Evolutionary conservation across 30 jellyfish, hydroid and myxozoan species (phyloP), one percentile per base, ranked within the genome.

Genomic region (Phacellophora camtschatica): DNA sequence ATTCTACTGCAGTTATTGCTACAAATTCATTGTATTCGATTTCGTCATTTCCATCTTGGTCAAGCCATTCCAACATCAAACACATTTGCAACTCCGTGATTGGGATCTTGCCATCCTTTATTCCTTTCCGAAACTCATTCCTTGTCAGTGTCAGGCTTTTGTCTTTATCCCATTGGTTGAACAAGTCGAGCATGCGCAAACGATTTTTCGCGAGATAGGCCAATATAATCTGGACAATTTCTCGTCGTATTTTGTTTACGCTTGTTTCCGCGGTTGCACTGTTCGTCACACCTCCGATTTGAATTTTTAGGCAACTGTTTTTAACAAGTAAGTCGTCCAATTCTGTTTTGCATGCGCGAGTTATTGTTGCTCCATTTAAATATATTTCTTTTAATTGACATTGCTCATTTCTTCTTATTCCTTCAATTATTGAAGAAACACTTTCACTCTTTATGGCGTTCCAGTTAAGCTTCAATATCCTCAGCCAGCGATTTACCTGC

Each of bases 91-190:
- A 46, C 32, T 87, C 97, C 3, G 94, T 42, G 7, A 87, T 61
- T 20, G 97, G 97, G 16, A 87, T 87, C 74, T 79, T 79, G 65
- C 97, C 41, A 29, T 71, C 51, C 71, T 71, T 70, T 5, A 87
- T 79, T 24, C 97, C 89, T 35, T 73, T 77, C 11, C 96, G 80
- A 68, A 85, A 85, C 45, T 85, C 96, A 27, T 75, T 76, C 25
- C 86, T 49, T 7, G 96, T 85, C 65, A 85, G 74, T 50, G 88
- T 85, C 66, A 63, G 39, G 55, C 97, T 87, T 58, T 87, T 87
- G 69, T 87, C 97, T 39, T 87, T 87, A 49, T 87, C 97, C 97
- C 97, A 87, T 27, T 79, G 97, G 73, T 87, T 87, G 88, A 87
- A 87, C 72, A 87, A 50, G 51, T 87, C 97, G 33, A 87, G 92